A percentile compares a stretch with the other conserved stretches of the same genome.
Conservation (phyloP, 2,888 invertebrate genomes). For the Drosophila neonasuta region DNA sequence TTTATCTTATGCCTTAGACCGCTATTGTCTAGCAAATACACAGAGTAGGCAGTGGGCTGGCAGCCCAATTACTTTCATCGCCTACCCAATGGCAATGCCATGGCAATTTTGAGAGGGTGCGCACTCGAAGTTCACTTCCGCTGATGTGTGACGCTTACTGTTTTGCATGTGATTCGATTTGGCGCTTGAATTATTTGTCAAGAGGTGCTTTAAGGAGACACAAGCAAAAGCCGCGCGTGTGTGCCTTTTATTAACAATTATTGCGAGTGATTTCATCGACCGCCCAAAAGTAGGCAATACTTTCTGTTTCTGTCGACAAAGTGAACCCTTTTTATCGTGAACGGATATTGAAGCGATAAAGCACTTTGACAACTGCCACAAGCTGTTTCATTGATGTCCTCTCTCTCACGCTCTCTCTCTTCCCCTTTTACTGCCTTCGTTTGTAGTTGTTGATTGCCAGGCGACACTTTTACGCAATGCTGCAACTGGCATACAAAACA, state of each 20-base stretch:
- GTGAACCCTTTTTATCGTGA: slow-evolving; percentile 19
- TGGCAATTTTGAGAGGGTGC: slow-evolving; percentile 33
- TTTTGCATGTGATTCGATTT: slow-evolving; percentile 45
- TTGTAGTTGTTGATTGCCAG: slow-evolving; percentile 49
- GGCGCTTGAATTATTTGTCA: slow-evolving; percentile 28
- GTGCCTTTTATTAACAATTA: slow-evolving; percentile 49
- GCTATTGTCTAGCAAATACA: slow-evolving; percentile 58
- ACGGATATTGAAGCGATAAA: slow-evolving; percentile 31
- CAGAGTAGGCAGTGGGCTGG: slow-evolving; percentile 29
- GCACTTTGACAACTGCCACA: slow-evolving; percentile 21
- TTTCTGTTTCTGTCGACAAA: slow-evolving; percentile 16
- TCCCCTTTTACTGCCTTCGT: not conserved
- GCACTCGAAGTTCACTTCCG: not conserved
- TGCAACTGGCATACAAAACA: slow-evolving; percentile 40
- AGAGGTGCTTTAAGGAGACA: slow-evolving; percentile 16
- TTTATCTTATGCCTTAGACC: slow-evolving; percentile 36
- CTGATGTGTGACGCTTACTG: slow-evolving; percentile 27
- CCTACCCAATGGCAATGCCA: slow-evolving; percentile 17
- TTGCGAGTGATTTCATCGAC: slow-evolving; percentile 22
- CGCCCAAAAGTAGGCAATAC: slow-evolving; percentile 26
- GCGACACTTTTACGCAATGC: slow-evolving; percentile 41
- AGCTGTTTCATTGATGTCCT: slow-evolving; percentile 15
- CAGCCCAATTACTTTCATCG: slow-evolving; percentile 35
- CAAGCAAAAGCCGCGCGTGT: slow-evolving; percentile 18
- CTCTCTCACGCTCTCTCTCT: too few species aligned